A percentile compares a stretch with the other conserved stretches of the same genome.
phyloP scores from a whole-genome alignment of 2,113 vertebrate genomes.

The Antechinus flavipes region DNA sequence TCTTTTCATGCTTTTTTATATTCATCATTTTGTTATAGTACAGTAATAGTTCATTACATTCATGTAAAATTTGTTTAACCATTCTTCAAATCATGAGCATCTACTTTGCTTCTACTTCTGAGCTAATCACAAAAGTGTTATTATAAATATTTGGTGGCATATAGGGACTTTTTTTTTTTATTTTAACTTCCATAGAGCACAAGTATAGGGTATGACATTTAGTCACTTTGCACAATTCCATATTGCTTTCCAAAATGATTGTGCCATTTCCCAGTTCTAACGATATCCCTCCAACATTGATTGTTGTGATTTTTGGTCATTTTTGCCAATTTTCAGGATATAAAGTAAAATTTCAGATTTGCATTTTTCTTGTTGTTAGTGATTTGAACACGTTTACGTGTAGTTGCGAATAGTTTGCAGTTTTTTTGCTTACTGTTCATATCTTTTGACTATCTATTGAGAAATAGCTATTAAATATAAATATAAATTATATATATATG shows the following conservation, averaged over 20 bases:
- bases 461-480: not conserved
- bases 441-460: not conserved
- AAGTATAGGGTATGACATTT: not conserved
- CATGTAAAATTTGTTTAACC: not conserved
- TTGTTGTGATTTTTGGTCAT: not conserved
- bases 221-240: not conserved
- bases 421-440: not conserved
- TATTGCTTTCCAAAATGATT: not conserved
- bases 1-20: not conserved
- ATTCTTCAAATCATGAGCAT: not conserved
- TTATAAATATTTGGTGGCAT: not conserved
- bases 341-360: not conserved
- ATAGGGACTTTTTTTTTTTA: not conserved
- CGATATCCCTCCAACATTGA: not conserved
- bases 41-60: not conserved
- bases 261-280: not conserved
- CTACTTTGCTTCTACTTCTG: not conserved
- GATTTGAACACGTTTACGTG: not conserved
- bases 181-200: too few species aligned
- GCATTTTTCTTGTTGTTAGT: not conserved
- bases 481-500: not conserved
- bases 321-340: not conserved
- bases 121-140: not conserved
- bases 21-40: not conserved
- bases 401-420: not conserved